Conservation (phyloP, 2,797 vertebrate species). For the Eulemur coronatus region DNA sequence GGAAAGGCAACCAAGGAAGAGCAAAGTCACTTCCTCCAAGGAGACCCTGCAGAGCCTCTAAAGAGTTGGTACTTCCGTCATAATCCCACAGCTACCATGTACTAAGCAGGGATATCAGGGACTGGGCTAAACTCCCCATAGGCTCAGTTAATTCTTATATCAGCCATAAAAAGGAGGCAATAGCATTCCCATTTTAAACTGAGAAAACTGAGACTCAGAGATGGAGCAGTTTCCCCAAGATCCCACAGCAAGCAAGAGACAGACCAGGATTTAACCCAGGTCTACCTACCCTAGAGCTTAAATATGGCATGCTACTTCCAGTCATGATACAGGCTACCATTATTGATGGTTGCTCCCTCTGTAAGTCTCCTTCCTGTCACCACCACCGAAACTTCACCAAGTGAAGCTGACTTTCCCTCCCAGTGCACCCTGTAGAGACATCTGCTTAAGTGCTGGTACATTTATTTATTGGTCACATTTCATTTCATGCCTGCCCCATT, state of each 20-base stretch:
- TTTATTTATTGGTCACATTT: not conserved
- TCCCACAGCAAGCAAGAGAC: not conserved
- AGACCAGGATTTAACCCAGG: not conserved
- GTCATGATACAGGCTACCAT: not conserved
- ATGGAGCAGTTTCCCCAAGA: not conserved
- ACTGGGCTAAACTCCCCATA: not conserved
- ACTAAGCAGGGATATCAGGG: not conserved
- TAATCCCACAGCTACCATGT: not conserved
- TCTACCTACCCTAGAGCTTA: not conserved
- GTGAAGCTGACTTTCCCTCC: not conserved
- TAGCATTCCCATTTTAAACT: not conserved
- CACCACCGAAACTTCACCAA: not conserved
- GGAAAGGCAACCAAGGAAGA: not conserved
- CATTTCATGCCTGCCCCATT: not conserved
- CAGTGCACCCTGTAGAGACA: fast-evolving
- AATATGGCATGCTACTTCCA: not conserved
- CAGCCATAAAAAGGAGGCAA: not conserved
- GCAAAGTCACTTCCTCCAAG: not conserved
- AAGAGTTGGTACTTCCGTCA: not conserved
- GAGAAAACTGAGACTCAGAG: not conserved
- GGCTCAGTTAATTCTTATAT: not conserved
- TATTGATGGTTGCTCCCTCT: too few relatives aligned
- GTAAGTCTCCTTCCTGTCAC: not conserved
- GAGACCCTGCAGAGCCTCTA: not conserved
- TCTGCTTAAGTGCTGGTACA: not conserved